These are phyloP conservation scores for Pseudoips prasinana DNA, from an alignment of 2,888 invertebrate species.

Conservation along the genomic window DNA sequence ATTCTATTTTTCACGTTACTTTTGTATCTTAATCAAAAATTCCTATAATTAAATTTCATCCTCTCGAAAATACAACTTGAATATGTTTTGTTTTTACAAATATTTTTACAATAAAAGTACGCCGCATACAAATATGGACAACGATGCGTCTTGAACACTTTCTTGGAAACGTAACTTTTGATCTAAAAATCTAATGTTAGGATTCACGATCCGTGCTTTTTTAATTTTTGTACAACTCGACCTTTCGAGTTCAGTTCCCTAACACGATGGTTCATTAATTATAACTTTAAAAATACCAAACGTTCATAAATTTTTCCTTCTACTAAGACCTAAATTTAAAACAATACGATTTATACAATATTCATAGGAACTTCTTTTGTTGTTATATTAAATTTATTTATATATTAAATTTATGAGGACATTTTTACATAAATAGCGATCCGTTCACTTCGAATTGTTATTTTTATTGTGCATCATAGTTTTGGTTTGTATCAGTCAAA, in stretches of 20 bases:
- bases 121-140: slow-evolving; percentile 47
- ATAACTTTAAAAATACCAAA: slow-evolving; percentile 81
- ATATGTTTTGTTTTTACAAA: slow-evolving; percentile 44
- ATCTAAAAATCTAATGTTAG: slow-evolving; percentile 77
- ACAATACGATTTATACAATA: slow-evolving; percentile 81
- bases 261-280: slow-evolving; percentile 68
- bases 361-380: slow-evolving; percentile 82
- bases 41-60: slow-evolving; percentile 45
- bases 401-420: slow-evolving; percentile 80
- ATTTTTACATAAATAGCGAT: slow-evolving; percentile 81
- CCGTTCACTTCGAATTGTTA: slow-evolving; percentile 64
- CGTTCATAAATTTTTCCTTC: slow-evolving; percentile 79
- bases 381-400: slow-evolving; percentile 80
- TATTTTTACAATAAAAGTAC: slow-evolving; percentile 32
- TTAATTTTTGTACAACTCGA: slow-evolving; percentile 67
- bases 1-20: slow-evolving; percentile 43
- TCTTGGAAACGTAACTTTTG: slow-evolving; percentile 78
- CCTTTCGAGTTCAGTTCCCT: slow-evolving; percentile 59
- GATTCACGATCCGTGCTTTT: slow-evolving; percentile 79
- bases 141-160: slow-evolving; percentile 69
- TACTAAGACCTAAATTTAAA: slow-evolving; percentile 82
- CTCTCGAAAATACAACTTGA: slow-evolving; percentile 61
- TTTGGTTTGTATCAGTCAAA: slow-evolving; percentile 53
- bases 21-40: slow-evolving; percentile 47
- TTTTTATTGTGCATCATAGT: slow-evolving; percentile 53